phyloP scores from a whole-genome alignment of 2,113 vertebrate genomes.

The Myotis yumanensis region DNA sequence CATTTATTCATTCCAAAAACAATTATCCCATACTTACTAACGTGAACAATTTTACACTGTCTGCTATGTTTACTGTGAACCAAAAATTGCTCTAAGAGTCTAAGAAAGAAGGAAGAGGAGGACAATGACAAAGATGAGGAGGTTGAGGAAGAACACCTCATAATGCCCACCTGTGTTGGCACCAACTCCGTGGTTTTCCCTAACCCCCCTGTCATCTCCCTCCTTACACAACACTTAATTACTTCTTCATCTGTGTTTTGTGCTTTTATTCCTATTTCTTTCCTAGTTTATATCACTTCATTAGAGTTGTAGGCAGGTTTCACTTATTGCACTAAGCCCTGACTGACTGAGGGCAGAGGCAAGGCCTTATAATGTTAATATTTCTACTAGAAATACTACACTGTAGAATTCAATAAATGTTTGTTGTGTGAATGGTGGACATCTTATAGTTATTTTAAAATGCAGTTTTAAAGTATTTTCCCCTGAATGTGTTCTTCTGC shows the following conservation, averaged over 20 bases:
- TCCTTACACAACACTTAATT: background rate
- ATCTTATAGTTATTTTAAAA: background rate
- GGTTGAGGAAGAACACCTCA: background rate
- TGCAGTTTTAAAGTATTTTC: background rate
- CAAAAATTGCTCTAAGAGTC: background rate
- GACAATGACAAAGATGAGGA: no score
- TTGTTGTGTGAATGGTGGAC: background rate
- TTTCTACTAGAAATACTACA: background rate
- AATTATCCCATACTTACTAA: background rate
- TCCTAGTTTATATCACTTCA: background rate
- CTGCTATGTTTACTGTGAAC: background rate
- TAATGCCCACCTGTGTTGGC: background rate
- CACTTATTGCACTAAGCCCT: background rate
- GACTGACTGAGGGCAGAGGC: background rate
- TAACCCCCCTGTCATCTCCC: background rate
- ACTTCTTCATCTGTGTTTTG: background rate
- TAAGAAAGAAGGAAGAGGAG: background rate
- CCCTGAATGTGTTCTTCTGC: background rate
- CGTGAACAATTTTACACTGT: background rate
- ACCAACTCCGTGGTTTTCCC: background rate
- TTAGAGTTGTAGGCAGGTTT: background rate
- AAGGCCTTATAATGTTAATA: background rate
- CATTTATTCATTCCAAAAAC: background rate
- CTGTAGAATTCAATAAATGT: background rate
- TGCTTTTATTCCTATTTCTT: background rate